Percentiles rank a stretch among this genome's conserved stretches.
Evolutionary conservation across 2,888 invertebrate species (phyloP).

Genomic region (Callinectes sapidus): DNA sequence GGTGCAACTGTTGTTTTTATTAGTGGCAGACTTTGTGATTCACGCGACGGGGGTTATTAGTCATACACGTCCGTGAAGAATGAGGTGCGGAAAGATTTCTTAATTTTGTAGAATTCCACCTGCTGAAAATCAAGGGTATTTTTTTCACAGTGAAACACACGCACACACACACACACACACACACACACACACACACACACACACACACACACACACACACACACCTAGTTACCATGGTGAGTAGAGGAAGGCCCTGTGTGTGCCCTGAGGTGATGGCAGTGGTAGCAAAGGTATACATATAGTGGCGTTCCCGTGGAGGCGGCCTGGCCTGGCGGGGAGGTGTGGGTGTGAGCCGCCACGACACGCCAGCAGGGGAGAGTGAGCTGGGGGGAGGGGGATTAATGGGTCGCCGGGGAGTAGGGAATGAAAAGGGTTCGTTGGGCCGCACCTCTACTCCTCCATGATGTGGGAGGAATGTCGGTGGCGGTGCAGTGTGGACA

Average conservation of each 20-base stretch:
- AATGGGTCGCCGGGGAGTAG: neutral
- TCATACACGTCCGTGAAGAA: neutral
- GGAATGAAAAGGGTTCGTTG: slow-evolving; percentile 22
- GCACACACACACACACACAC: slow-evolving; percentile 21
- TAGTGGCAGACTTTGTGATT: slow-evolving; percentile 4
- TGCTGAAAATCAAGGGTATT: neutral
- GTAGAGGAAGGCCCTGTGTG: neutral
- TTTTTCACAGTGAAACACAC: neutral
- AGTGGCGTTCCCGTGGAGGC: neutral
- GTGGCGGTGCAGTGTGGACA: neutral
- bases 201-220: slow-evolving; percentile 25
- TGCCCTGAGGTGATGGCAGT: neutral
- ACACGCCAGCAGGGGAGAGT: neutral
- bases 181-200: slow-evolving; percentile 25
- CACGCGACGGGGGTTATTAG: neutral
- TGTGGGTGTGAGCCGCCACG: slow-evolving; percentile 15
- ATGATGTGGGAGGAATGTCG: slow-evolving; percentile 22
- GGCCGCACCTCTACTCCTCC: neutral
- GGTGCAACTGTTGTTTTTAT: slow-evolving; percentile 13
- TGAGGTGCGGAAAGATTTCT: neutral
- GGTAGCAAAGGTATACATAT: no score
- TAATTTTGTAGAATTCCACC: neutral
- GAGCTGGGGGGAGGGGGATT: neutral
- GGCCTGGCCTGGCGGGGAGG: neutral
- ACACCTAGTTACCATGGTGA: neutral